phyloP scores from a whole-genome alignment of 2,888 invertebrate species.

The Unio delphinus region DNA sequence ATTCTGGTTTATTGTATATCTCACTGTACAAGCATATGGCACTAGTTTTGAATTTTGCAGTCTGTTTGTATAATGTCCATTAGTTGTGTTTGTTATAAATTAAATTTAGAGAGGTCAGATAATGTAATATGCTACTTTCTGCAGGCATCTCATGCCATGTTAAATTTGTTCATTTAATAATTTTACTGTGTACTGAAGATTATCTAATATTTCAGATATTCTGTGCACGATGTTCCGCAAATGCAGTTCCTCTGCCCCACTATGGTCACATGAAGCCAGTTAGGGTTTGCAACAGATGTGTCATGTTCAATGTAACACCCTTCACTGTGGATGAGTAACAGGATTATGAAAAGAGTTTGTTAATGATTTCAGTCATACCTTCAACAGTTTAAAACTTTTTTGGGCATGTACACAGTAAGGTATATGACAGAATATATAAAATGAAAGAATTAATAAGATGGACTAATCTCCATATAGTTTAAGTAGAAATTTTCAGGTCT shows the following conservation, averaged over 20 bases:
- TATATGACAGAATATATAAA: no score
- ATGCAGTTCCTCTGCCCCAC: constrained; percentile 92
- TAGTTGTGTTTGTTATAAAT: no score
- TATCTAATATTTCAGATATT: constrained; percentile 80
- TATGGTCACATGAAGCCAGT: constrained; percentile 94
- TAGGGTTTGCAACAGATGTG: constrained; percentile 92
- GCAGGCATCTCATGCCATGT: background rate
- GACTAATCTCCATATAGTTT: no score
- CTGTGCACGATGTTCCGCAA: constrained; percentile 93
- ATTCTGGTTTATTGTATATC: no score
- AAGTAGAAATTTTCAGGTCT: no score
- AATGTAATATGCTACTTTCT: constrained; percentile 1
- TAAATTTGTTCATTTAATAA: background rate
- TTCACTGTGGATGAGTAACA: constrained; percentile 44
- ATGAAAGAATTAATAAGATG: no score
- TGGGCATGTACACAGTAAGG: no score
- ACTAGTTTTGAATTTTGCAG: no score
- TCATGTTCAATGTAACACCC: constrained; percentile 84
- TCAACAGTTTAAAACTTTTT: no score
- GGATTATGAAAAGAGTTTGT: background rate
- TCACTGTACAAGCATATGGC: no score
- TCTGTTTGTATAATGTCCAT: no score
- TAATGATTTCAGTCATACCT: background rate
- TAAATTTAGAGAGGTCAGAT: no score
- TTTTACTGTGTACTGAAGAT: background rate